These are phyloP conservation scores for Peromyscus leucopus DNA, from an alignment of 2,113 vertebrate species.

Conservation along the genomic window DNA sequence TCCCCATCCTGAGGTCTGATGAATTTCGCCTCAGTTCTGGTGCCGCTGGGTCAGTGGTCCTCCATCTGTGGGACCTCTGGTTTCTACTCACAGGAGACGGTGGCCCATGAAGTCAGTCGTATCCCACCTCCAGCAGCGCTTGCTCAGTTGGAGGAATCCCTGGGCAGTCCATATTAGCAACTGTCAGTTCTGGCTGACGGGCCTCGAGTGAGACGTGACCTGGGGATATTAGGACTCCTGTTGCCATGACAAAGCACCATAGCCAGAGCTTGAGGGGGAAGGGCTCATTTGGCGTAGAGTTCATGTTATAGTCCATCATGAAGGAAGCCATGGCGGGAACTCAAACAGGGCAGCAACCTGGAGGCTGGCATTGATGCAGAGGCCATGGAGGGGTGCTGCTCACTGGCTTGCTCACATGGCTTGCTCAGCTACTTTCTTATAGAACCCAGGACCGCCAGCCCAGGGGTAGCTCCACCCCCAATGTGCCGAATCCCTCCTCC, in stretches of 20 bases:
- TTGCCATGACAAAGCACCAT: not conserved
- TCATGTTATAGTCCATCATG: no score
- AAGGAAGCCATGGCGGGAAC: no score
- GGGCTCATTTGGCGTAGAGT: not conserved
- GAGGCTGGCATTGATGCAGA: not conserved
- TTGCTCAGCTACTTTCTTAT: not conserved
- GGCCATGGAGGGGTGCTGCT: not conserved
- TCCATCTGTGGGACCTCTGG: accelerated
- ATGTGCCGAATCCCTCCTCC: not conserved
- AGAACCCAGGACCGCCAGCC: not conserved
- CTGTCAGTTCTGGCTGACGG: accelerated
- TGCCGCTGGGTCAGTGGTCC: accelerated
- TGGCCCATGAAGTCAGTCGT: accelerated
- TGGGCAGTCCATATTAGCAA: accelerated
- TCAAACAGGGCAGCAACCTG: not conserved
- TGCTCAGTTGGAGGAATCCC: accelerated
- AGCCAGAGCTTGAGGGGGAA: not conserved
- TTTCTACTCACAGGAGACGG: not conserved
- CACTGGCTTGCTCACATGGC: not conserved
- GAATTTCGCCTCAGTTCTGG: not conserved
- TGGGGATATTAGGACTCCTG: not conserved
- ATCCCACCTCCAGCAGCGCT: accelerated
- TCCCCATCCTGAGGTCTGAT: not conserved
- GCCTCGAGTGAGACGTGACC: not conserved
- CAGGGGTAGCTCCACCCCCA: not conserved